phyloP scores from a whole-genome alignment of 2,113 vertebrate species.

The Chaetorhynchus papuensis region DNA sequence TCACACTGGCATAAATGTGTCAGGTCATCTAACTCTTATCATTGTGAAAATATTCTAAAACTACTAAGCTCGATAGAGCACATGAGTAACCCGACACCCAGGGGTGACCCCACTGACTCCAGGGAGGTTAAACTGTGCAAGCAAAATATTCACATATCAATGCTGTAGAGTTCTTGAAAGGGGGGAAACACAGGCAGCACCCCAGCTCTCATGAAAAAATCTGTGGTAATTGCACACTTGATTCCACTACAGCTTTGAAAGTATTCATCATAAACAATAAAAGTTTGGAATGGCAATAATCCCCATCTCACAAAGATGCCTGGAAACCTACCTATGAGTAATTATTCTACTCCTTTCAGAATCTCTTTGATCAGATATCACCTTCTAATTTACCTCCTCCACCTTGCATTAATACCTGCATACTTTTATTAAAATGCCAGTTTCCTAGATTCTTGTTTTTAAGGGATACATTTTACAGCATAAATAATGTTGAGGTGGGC shows the following conservation, averaged over 20 bases:
- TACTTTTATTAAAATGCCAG: neutral
- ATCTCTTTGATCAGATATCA: neutral
- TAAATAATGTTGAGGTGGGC: neutral
- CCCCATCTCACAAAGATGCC: neutral
- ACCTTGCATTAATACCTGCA: neutral
- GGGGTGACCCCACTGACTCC: slow-evolving; percentile 10
- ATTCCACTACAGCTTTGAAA: neutral
- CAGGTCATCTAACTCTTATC: slow-evolving; percentile 63
- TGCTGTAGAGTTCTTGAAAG: neutral
- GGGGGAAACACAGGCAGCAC: neutral
- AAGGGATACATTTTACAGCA: neutral
- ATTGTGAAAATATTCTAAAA: slow-evolving; percentile 64
- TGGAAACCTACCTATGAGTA: neutral
- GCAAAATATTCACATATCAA: slow-evolving; percentile 3
- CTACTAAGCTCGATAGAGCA: slow-evolving; percentile 26
- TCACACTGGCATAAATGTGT: slow-evolving; percentile 63
- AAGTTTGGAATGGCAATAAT: neutral
- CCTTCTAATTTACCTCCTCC: neutral
- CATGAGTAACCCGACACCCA: slow-evolving; percentile 30
- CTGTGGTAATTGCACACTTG: neutral
- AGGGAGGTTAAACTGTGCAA: slow-evolving; percentile 18
- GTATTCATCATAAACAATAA: neutral
- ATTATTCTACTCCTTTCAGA: neutral
- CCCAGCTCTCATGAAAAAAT: neutral
- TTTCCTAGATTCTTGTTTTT: neutral